Evolutionary conservation across 2,113 vertebrate genomes (phyloP).

Genomic region (Antigone vipio): DNA sequence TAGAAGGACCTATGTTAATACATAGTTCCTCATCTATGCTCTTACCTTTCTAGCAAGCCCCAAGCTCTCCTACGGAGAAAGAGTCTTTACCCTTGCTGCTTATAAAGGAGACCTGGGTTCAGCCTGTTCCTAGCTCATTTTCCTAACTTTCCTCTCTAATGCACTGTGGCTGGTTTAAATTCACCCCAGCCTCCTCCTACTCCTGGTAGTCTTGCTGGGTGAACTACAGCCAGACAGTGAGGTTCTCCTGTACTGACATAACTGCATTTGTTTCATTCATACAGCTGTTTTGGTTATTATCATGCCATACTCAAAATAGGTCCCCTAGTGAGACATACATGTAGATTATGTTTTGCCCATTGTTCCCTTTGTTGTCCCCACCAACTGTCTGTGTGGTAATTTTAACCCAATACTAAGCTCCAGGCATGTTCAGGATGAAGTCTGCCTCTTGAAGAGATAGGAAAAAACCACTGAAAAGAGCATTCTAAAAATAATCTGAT

Average conservation of each 20-base stretch:
- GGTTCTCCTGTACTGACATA: neutral
- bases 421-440: neutral
- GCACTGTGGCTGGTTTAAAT: neutral
- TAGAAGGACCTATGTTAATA: neutral
- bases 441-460: neutral
- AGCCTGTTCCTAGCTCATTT: conserved; percentile 19
- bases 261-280: neutral
- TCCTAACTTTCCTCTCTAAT: neutral
- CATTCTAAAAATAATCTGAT: neutral
- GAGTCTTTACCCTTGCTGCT: neutral
- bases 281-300: neutral
- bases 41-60: neutral
- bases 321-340: neutral
- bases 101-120: neutral
- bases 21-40: neutral
- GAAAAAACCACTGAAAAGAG: neutral
- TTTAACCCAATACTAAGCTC: neutral
- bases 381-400: neutral
- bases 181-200: neutral
- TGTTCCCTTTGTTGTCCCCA: neutral
- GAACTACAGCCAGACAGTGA: neutral
- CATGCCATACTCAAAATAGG: neutral
- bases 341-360: neutral
- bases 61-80: neutral
- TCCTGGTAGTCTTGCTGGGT: neutral